Base-by-base conservation (phyloP, 2,113 vertebrate genomes). In the Halichoerus grypus region DNA sequence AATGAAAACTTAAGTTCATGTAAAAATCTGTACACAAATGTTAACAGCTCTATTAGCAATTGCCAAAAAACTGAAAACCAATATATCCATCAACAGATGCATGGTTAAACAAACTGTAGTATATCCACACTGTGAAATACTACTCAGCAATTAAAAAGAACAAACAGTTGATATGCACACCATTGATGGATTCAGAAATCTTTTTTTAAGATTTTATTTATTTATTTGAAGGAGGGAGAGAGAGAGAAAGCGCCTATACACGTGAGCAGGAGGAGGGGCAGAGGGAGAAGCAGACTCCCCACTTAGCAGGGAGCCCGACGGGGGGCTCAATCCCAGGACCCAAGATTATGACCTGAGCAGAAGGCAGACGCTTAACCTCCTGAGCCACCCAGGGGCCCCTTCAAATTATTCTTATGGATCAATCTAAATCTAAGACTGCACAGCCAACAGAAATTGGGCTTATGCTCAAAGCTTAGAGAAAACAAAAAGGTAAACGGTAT, bases 81-180 rank as follows among this genome's bases (percentile, higher is more conserved):
- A 67, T 80, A 83, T 85, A 33, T 42, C 67, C 49, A 36, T 49
- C 49, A 82, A 79, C 33, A 94, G 57, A 26, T 82, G 92, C 81
- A 94, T 7, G 39, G 28, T 77, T 79, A 79, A 69, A 69, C 33
- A 36, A 69, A 36, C 16, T 21, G 18, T 18, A 69, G 67, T 69
- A n/a, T 69, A 69, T 21, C 67, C 33, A 89, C 28, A 76, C 46
- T 36, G 88, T 0, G 8, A 74, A 92, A 67, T n/a, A 89, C 5
- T 12, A 92, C 21, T 88, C 51, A 95, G 18, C n/a, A 89, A 93
- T 72, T 57, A 83, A 84, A 67, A 80, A 92, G 88, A 87, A 71
- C 10, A 93, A 85, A 65, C 9, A 94, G 39, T 26, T 71, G 57
- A 92, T 57, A 83, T 39, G 69, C 2, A 69, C 31, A 92, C 55